Evolutionary conservation across 1,140 invertebrate species (phyloP), one percentile per base, ranked within the genome.

Genomic region (Tetraneura akinire): DNA sequence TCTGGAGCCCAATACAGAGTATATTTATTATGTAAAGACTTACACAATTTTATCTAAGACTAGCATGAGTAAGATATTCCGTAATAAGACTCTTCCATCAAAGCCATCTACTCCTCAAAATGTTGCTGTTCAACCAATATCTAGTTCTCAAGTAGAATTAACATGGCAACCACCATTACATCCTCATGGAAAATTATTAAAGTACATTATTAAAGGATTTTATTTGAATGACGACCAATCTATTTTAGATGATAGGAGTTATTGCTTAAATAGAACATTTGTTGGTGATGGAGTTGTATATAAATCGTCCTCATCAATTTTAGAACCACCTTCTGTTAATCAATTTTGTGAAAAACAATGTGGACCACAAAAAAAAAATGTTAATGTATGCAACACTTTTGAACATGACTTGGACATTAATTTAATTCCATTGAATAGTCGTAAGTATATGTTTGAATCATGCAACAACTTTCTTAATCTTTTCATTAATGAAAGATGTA

Each of bases 1-100:
- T 13, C 86, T 97, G 11, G 90, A 91, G 82, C 92, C 95, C 0
- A 95, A 89, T 85, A 96, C 94, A 0, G 90, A 91, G 71, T 98
- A 98, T 86, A 94, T 94, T 1, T 90, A 91, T 80, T 97, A 96
- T 86, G 91, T 97, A 0, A 93, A 94, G 85, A 96, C 95, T 0
- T 93, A 91, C 82, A 96, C 93, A 0, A 91, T 96, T 70, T 32
- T 81, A 26, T 81, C 80, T 62, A 89, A 87, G 29, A 92, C 92
- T 16, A 91, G 90, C 3, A 91, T 92, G 83, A 96, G 93, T 85
- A 85, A 89, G 14, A 90, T 97, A 5, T 87, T 90, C 29, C 95
- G 94, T 85, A 93, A 96, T 83, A 89, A 85, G 45, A 98, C 96
- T 0, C 83, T 89, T 73, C 91, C 95, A 2, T 89, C 89, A 16